phyloP scores from a whole-genome alignment of 1,140 invertebrate species.

The Pemphigus obesinymphae region DNA sequence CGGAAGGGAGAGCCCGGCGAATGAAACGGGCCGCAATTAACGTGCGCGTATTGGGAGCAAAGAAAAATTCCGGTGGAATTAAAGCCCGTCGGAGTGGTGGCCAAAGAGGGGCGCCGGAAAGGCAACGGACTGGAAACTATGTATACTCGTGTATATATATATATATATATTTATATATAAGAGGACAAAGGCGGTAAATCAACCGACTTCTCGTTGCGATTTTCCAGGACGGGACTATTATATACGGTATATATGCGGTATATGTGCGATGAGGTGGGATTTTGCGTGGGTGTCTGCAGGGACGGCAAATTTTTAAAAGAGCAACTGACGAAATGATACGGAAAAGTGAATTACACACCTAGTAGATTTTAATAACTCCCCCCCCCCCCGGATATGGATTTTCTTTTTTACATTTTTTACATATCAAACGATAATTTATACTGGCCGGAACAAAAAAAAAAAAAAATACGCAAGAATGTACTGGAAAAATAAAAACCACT shows the following conservation, averaged over 20 bases:
- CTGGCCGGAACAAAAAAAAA: neutral
- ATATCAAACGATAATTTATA: neutral
- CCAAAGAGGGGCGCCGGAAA: neutral
- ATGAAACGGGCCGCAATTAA: conserved; percentile 5
- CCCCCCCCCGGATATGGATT: neutral
- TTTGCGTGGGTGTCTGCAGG: neutral
- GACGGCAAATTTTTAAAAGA: neutral
- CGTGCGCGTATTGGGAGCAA: conserved; percentile 1
- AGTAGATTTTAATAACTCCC: neutral
- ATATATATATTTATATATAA: no score
- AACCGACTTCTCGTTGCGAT: neutral
- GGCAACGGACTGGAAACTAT: conserved; percentile 27
- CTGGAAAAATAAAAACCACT: no score
- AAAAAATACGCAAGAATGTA: neutral
- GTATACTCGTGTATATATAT: no score
- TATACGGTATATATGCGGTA: neutral
- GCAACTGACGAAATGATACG: neutral
- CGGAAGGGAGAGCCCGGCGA: neutral
- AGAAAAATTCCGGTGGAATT: neutral
- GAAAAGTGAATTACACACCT: conserved; percentile 5
- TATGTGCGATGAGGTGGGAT: neutral
- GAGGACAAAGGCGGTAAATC: conserved; percentile 16
- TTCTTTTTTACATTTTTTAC: no score
- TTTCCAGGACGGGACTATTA: neutral
- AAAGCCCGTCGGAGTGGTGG: neutral